phyloP scores from a whole-genome alignment of 2,888 invertebrate species.

The Rotaria macrura region DNA sequence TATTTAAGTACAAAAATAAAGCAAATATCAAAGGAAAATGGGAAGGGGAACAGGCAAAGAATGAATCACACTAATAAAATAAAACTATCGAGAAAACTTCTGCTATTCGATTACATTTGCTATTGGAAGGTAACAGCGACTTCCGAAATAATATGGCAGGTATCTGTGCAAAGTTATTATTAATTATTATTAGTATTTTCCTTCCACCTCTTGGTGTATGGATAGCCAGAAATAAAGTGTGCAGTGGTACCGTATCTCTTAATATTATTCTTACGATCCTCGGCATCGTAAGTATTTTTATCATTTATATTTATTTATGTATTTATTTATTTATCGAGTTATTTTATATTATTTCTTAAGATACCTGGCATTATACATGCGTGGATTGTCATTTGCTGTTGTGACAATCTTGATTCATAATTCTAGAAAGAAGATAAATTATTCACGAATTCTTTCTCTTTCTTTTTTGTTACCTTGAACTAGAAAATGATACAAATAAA shows the following conservation, averaged over 20 bases:
- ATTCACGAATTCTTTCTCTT: too few relatives aligned
- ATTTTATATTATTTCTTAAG: not conserved
- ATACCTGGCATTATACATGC: not conserved
- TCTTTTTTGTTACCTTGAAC: too few relatives aligned
- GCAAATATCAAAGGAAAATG: not conserved
- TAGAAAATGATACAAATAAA: too few relatives aligned
- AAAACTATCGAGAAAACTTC: too few relatives aligned
- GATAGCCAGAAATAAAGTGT: not conserved
- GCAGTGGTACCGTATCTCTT: not conserved
- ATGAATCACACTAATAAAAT: too few relatives aligned
- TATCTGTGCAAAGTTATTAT: not conserved
- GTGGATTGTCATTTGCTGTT: conserved; percentile 8
- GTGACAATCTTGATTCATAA: not conserved
- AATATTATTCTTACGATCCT: conserved; percentile 1
- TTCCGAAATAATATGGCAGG: too few relatives aligned
- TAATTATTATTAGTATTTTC: not conserved
- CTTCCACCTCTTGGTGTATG: not conserved
- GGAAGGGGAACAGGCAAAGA: too few relatives aligned
- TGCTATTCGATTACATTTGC: too few relatives aligned
- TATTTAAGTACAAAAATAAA: not conserved
- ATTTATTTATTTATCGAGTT: not conserved
- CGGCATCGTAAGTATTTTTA: not conserved
- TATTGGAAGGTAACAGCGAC: too few relatives aligned
- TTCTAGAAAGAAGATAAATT: too few relatives aligned
- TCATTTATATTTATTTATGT: too few relatives aligned